These are phyloP conservation scores for Bradypodion ventrale DNA, from an alignment of 2,797 vertebrate species.

Conservation along the genomic window DNA sequence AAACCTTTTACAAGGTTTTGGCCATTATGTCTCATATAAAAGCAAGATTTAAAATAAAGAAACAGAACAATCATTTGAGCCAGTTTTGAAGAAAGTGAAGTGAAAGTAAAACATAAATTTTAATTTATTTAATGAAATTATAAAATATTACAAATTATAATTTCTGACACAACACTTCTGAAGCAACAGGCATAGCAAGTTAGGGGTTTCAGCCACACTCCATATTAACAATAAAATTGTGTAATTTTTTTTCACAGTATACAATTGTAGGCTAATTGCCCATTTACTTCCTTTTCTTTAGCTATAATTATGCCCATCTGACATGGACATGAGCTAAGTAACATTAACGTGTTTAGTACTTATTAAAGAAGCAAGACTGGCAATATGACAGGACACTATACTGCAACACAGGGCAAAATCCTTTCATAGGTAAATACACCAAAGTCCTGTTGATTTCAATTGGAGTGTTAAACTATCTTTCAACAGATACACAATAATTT, in stretches of 20 bases:
- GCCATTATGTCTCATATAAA: no score
- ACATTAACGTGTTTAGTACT: conserved; percentile 27
- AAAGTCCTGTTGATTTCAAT: neutral
- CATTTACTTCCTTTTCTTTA: conserved; percentile 51
- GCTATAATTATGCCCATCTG: conserved; percentile 56
- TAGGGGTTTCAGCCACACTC: conserved; percentile 68
- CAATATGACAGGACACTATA: conserved; percentile 12
- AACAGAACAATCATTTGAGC: neutral
- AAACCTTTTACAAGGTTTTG: no score
- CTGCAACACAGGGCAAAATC: conserved; percentile 29
- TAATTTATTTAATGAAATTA: conserved; percentile 78
- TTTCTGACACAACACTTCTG: conserved; percentile 71
- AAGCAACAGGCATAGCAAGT: conserved; percentile 65
- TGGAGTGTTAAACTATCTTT: neutral
- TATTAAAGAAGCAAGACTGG: conserved; percentile 23
- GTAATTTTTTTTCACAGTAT: conserved; percentile 69
- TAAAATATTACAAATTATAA: conserved; percentile 76
- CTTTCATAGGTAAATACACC: neutral
- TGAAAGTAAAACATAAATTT: conserved; percentile 22
- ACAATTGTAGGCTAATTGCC: conserved; percentile 58
- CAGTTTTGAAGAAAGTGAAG: neutral
- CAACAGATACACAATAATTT: neutral
- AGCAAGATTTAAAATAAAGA: neutral
- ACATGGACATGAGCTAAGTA: conserved; percentile 54
- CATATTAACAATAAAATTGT: conserved; percentile 64